Evolutionary conservation across 1,140 invertebrate genomes (phyloP).

Genomic region (Sinella curviseta): DNA sequence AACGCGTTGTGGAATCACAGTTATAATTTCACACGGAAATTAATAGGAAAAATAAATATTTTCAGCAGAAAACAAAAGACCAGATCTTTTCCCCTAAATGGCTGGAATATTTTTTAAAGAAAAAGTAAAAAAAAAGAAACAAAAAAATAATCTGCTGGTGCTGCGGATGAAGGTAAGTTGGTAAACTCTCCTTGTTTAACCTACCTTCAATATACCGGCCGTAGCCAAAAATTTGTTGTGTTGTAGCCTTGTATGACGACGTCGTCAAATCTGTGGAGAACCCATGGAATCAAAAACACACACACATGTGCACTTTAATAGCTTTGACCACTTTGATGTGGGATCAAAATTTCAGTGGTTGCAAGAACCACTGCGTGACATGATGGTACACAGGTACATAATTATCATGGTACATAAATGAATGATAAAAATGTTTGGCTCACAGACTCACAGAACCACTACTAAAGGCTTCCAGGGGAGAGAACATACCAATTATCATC

Average conservation of each 20-base stretch:
- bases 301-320: conserved; percentile 21
- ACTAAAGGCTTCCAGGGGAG: neutral
- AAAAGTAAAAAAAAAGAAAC: neutral
- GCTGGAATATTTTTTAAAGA: too few species aligned
- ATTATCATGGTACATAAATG: neutral
- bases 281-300: conserved; percentile 18
- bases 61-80: neutral
- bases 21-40: neutral
- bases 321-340: neutral
- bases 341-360: neutral
- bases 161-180: conserved; percentile 7
- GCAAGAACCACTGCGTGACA: neutral
- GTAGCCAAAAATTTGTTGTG: conserved; percentile 45
- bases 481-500: conserved; percentile 23
- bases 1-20: neutral
- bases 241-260: conserved; percentile 41
- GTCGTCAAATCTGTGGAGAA: conserved; percentile 33
- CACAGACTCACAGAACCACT: conserved; percentile 26
- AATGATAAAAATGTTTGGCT: conserved; percentile 3
- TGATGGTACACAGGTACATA: too few species aligned
- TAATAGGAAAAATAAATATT: too few species aligned
- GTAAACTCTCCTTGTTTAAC: conserved; percentile 31
- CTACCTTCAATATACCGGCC: conserved; percentile 42
- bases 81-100: too few species aligned
- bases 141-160: conserved; percentile 3